A percentile compares a stretch with the other conserved stretches of the same genome.
Evolutionary conservation across 2,888 invertebrate genomes (phyloP).

Genomic region (Spodoptera picta): DNA sequence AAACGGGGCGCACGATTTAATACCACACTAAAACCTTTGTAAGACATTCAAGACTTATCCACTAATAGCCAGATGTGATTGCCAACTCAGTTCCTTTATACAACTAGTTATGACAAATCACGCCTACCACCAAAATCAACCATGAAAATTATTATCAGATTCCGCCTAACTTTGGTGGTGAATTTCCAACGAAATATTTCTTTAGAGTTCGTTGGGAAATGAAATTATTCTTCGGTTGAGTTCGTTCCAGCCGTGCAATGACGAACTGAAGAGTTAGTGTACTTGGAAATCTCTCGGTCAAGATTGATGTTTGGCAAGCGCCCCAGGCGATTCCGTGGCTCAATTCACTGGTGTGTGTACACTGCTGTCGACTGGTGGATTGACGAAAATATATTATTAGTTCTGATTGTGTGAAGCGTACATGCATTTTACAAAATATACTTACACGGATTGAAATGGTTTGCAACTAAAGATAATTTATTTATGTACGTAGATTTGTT

Average conservation of each 20-base stretch:
- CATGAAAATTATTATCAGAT: slow-evolving; percentile 46
- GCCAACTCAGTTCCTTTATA: slow-evolving; percentile 25
- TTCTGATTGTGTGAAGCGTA: neutral
- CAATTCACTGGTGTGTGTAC: slow-evolving; percentile 45
- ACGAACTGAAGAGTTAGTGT: slow-evolving; percentile 63
- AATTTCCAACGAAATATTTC: slow-evolving; percentile 53
- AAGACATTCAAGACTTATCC: slow-evolving; percentile 44
- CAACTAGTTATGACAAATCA: slow-evolving; percentile 34
- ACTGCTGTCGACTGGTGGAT: slow-evolving; percentile 22
- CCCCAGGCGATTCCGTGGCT: slow-evolving; percentile 52
- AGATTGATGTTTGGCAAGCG: slow-evolving; percentile 65
- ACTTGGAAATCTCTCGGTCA: slow-evolving; percentile 65
- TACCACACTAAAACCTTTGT: slow-evolving; percentile 34
- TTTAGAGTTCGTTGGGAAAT: slow-evolving; percentile 62
- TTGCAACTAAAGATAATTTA: too few relatives aligned
- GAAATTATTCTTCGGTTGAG: slow-evolving; percentile 66
- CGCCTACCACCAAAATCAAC: slow-evolving; percentile 37
- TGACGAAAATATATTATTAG: slow-evolving; percentile 1
- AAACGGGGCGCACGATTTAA: slow-evolving; percentile 35
- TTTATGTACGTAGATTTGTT: too few relatives aligned
- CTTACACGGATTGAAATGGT: neutral
- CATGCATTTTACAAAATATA: neutral
- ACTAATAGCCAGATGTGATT: slow-evolving; percentile 45
- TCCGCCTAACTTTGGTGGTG: slow-evolving; percentile 40
- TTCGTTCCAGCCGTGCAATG: slow-evolving; percentile 54